Evolutionary conservation across 64 coral and sea anemone species (phyloP), one percentile per base, ranked within the genome.

Genomic region (Anthopleura sola): DNA sequence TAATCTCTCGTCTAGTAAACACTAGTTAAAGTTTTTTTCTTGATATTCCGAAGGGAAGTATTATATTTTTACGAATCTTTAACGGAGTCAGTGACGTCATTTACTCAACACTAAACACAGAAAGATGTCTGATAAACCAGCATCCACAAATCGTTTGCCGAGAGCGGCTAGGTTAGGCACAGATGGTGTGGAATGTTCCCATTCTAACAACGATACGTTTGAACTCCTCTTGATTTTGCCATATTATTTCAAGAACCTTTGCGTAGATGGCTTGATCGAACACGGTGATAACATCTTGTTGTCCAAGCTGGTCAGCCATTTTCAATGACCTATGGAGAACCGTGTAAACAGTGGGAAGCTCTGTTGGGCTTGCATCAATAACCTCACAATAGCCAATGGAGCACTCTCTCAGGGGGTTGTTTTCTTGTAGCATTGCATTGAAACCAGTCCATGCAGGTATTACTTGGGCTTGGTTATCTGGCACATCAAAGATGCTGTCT

Each of bases 361-460:
- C 86, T 62, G 76, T 88, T 56, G 87, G 87, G 46, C 55, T 68
- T 40, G 87, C 87, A 40, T 88, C 87, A 82, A 88, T 38, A 32
- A 87, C 71, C 39, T 28, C 36, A 44, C 86, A 87, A 39, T 87
- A 87, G n/a, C 74, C 76, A 80, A 88, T 34, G 10, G 36, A 81
- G 77, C 75, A 62, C 20, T 88, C 86, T 80, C 77, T 39, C 36
- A 17, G 86, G 26, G 34, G n/a, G 68, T 37, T 76, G 38, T 29
- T 38, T n/a, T 46, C 68, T 31, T 51, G 32, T 34, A 88, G 36
- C 37, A 31, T 8, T 5, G 75, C 36, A 24, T 88, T 88, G 60
- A 88, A 88, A 53, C 50, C 77, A 33, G 49, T 23, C 76, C 86
- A 88, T 20, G 86, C 71, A 56, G 76, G 86, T 79, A 80, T 37